Evolutionary conservation across 1,140 invertebrate species (phyloP).

Genomic region (Asbolus verrucosus): DNA sequence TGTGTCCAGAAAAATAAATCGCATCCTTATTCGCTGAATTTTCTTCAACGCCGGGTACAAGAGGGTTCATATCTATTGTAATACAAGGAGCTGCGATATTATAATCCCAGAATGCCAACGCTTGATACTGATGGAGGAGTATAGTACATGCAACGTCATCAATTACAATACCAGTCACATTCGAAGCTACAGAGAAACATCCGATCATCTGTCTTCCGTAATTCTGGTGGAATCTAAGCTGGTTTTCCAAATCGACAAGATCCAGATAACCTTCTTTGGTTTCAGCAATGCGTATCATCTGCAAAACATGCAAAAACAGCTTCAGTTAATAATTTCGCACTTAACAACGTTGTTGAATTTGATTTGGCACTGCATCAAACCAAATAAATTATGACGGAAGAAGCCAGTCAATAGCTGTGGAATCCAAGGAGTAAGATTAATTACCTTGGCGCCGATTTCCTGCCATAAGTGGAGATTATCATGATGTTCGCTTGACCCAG

Average conservation of each 20-base stretch:
- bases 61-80: constrained; percentile 89
- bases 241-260: constrained; percentile 79
- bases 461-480: constrained; percentile 88
- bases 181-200: constrained; percentile 89
- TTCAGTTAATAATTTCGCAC: constrained; percentile 24
- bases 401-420: neutral
- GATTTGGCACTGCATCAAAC: constrained; percentile 10
- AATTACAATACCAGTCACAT: constrained; percentile 88
- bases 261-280: constrained; percentile 84
- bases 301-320: no score
- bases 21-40: constrained; percentile 80
- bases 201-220: constrained; percentile 78
- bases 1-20: constrained; percentile 91
- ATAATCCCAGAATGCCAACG: constrained; percentile 92
- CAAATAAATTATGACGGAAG: constrained; percentile 13
- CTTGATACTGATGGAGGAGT: constrained; percentile 82
- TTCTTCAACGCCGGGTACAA: constrained; percentile 63
- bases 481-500: constrained; percentile 89
- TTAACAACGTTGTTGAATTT: constrained; percentile 13
- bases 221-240: constrained; percentile 73
- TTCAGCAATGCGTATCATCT: constrained; percentile 84
- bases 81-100: constrained; percentile 86
- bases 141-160: constrained; percentile 87
- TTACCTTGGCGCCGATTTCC: constrained; percentile 82
- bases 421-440: neutral